A percentile compares a stretch with the other conserved stretches of the same genome.
These are phyloP conservation scores for Dipodomys ordii DNA, from an alignment of 2,113 vertebrate genomes.

Conservation along the genomic window DNA sequence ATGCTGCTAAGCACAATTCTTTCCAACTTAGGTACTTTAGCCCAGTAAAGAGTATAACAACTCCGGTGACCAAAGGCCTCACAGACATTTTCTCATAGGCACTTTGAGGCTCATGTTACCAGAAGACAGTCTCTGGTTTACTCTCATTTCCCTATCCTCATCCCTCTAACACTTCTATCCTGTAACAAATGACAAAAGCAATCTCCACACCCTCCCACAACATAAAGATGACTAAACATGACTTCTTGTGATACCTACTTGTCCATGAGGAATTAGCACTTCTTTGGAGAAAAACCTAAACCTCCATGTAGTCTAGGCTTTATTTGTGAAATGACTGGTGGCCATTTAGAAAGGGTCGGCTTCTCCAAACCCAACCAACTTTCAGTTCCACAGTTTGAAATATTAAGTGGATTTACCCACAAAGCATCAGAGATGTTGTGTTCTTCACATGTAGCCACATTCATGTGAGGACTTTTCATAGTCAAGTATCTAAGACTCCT, in stretches of 20 bases:
- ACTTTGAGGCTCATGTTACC: background rate
- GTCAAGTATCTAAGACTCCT: background rate
- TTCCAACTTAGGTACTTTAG: background rate
- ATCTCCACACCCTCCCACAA: background rate
- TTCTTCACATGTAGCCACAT: background rate
- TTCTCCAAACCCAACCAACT: background rate
- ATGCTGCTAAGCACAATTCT: background rate
- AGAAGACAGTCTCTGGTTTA: background rate
- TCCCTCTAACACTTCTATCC: background rate
- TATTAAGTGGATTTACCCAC: background rate
- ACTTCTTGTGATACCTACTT: background rate
- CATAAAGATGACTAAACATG: background rate
- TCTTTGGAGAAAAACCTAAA: background rate
- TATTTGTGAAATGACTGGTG: background rate
- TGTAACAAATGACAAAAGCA: background rate
- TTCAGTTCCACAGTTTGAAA: background rate
- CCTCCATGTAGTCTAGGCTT: background rate
- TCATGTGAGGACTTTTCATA: background rate
- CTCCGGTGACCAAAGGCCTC: background rate
- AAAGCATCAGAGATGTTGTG: background rate
- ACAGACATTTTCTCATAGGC: background rate
- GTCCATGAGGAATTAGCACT: background rate
- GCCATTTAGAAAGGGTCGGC: background rate
- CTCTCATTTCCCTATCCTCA: background rate
- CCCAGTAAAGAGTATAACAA: background rate